Evolutionary conservation across 1,140 invertebrate genomes (phyloP).

Genomic region (Heliconius hermathena): DNA sequence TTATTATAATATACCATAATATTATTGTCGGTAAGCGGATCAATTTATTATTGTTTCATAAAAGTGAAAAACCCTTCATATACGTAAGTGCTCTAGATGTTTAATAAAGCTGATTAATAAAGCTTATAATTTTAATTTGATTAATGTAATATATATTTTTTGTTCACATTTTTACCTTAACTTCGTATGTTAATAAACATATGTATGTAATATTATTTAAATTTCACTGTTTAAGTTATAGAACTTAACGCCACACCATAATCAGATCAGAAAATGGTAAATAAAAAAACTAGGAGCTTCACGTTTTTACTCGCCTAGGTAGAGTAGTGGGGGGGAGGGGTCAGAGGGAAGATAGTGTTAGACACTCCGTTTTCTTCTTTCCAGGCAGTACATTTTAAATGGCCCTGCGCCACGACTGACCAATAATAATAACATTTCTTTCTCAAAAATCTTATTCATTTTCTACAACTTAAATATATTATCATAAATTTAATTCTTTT

Average conservation of each 20-base stretch:
- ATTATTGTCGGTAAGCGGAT: conserved; percentile 8
- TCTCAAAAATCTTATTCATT: not conserved
- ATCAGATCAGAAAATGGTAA: too few relatives aligned
- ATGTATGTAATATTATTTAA: too few relatives aligned
- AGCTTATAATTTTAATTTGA: not conserved
- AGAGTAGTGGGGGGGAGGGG: too few relatives aligned
- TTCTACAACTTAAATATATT: not conserved
- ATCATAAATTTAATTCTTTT: not conserved
- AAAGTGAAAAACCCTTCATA: not conserved
- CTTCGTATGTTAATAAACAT: too few relatives aligned
- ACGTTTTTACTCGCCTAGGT: too few relatives aligned
- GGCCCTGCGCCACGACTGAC: too few relatives aligned
- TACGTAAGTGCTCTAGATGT: not conserved
- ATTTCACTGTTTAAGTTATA: too few relatives aligned
- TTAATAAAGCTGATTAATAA: not conserved
- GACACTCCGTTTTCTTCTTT: too few relatives aligned
- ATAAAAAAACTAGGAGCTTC: too few relatives aligned
- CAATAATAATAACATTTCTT: not conserved
- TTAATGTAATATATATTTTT: not conserved
- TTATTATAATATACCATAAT: not conserved
- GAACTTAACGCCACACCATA: too few relatives aligned
- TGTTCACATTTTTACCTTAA: not conserved
- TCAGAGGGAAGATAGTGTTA: too few relatives aligned
- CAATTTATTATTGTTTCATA: not conserved
- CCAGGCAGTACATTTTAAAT: too few relatives aligned